A percentile compares a stretch with the other conserved stretches of the same genome.
phyloP scores from a whole-genome alignment of 2,113 vertebrate genomes.

The Pseudopipra pipra region DNA sequence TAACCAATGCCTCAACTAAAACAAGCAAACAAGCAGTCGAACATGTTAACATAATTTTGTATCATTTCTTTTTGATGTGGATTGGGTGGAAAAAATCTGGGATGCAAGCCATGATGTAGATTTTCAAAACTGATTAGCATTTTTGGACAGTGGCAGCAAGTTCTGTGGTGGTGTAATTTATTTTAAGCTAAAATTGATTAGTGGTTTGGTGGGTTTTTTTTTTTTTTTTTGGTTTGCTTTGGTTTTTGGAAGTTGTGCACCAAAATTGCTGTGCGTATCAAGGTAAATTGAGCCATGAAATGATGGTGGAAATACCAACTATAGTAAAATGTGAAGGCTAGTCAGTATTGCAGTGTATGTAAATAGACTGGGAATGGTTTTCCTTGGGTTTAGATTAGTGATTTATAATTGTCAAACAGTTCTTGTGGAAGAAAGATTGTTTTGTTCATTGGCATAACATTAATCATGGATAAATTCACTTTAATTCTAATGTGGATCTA shows the following conservation, averaged over 20 bases:
- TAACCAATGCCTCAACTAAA: conserved; percentile 68
- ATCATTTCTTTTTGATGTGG: conserved; percentile 76
- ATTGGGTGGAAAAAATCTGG: conserved; percentile 72
- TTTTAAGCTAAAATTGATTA: conserved; percentile 66
- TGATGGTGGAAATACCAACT: background rate
- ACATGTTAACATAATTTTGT: conserved; percentile 75
- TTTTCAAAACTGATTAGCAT: conserved; percentile 75
- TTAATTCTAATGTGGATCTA: conserved; percentile 1
- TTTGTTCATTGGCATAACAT: conserved; percentile 39
- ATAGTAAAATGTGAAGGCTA: background rate
- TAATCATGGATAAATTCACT: conserved; percentile 53
- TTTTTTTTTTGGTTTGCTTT: background rate
- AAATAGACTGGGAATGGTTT: conserved; percentile 28
- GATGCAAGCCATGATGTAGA: conserved; percentile 73
- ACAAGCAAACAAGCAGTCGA: conserved; percentile 71
- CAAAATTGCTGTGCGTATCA: conserved; percentile 52
- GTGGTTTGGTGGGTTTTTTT: background rate
- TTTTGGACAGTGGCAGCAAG: conserved; percentile 68
- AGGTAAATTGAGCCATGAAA: background rate
- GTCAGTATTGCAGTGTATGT: background rate
- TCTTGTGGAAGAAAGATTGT: conserved; percentile 26
- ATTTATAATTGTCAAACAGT: conserved; percentile 55
- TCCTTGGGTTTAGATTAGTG: background rate
- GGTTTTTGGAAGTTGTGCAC: background rate
- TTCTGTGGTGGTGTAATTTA: conserved; percentile 36